Percentiles rank a stretch among this genome's conserved stretches.
phyloP scores from a whole-genome alignment of 1,140 invertebrate species.

The Nilaparvata lugens region DNA sequence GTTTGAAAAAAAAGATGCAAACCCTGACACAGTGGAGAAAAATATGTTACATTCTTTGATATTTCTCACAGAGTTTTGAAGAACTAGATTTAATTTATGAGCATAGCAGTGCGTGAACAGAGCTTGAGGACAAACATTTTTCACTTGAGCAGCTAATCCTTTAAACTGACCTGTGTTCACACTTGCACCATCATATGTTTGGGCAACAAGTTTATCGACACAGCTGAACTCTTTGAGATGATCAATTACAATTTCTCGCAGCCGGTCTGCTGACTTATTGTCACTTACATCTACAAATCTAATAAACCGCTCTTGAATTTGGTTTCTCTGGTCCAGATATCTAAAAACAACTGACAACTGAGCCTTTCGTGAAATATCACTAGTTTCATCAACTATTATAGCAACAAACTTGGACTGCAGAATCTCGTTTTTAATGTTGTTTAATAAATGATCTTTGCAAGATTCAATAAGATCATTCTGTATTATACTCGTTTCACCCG shows the following conservation, averaged over 20 bases:
- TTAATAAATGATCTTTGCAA: too few relatives aligned
- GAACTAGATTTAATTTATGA: conserved; percentile 20
- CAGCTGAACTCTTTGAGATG: neutral
- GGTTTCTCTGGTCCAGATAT: neutral
- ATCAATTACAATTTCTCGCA: neutral
- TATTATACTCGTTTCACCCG: too few relatives aligned
- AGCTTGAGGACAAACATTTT: conserved; percentile 9
- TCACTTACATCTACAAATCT: conserved; percentile 1
- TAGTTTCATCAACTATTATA: conserved; percentile 3
- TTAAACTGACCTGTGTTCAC: conserved; percentile 14
- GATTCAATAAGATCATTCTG: too few relatives aligned
- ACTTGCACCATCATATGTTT: conserved; percentile 20
- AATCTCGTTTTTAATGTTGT: neutral
- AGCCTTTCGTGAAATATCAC: neutral
- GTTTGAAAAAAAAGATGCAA: conserved; percentile 20
- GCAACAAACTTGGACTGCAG: neutral
- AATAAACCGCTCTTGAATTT: neutral
- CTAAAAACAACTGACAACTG: neutral
- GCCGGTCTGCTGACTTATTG: neutral
- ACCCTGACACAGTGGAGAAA: conserved; percentile 8
- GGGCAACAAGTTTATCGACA: conserved; percentile 10
- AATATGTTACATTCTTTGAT: conserved; percentile 21
- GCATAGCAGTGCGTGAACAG: conserved; percentile 23
- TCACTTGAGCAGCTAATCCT: conserved; percentile 9
- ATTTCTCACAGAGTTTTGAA: conserved; percentile 6